Percentiles rank a stretch among this genome's conserved stretches.
phyloP scores from a whole-genome alignment of 2,113 vertebrate species.

The Anguilla rostrata region DNA sequence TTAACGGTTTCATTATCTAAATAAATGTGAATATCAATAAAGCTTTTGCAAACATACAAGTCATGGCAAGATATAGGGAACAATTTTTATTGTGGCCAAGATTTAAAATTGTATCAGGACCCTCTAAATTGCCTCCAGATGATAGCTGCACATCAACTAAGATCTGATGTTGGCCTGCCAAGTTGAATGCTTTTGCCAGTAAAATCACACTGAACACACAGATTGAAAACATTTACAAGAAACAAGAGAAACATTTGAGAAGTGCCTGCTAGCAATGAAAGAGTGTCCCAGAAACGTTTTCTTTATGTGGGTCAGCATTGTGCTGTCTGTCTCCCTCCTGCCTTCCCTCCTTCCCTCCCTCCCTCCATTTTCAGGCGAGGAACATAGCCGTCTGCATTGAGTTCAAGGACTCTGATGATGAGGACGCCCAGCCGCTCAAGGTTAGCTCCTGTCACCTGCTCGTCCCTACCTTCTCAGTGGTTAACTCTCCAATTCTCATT shows the following conservation, averaged over 20 bases:
- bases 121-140: not conserved
- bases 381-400: conserved; percentile 95
- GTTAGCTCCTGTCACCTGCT: conserved; percentile 61
- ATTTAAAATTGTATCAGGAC: not conserved
- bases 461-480: not conserved
- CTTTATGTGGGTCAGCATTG: conserved; percentile 10
- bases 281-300: not conserved
- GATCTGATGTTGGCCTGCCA: not conserved
- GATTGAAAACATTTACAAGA: not conserved
- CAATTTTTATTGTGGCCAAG: not conserved
- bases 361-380: conserved; percentile 77
- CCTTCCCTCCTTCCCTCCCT: not conserved
- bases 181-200: not conserved
- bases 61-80: not conserved
- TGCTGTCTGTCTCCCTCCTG: not conserved
- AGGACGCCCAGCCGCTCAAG: conserved; percentile 88
- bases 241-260: not conserved
- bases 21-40: not conserved
- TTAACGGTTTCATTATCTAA: not conserved
- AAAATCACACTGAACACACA: not conserved
- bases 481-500: not conserved
- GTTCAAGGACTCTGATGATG: conserved; percentile 95
- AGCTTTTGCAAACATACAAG: not conserved
- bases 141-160: not conserved
- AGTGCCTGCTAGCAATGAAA: not conserved